Base-by-base conservation (phyloP, 2,113 vertebrate genomes). In the Struthidea cinerea region DNA sequence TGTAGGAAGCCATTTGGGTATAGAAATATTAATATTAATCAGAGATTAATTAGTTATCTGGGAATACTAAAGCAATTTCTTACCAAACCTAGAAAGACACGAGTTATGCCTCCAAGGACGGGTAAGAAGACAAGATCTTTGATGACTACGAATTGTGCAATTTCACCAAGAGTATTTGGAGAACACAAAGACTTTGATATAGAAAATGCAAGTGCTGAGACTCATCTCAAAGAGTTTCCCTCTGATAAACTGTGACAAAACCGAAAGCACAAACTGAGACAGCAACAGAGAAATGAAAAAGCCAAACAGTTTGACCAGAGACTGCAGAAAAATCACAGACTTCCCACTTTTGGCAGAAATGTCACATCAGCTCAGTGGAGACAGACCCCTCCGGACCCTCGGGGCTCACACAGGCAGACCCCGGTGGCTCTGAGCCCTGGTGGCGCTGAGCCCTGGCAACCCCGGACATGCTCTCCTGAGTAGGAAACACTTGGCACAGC, bases 21-120 rank as follows among this genome's bases (percentile, higher is more conserved):
- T 57, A 87, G 52, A 81, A 95, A 93, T 64, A 89, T 92, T 88
- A 85, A 94, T 88, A 91, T 91, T 97, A 75, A 96, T 84, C 76
- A 80, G 82, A 86, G 35, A 92, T 91, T 96, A 95, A 91, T 95
- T 90, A 87, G 79, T 90, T 95, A 71, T 84, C 88, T 94, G 94
- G 88, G 85, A 95, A 95, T 93, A 94, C 56, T 81, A 68, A 44
- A 71, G 76, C 39, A 67, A 68, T 84, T 86, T 86, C 64, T 84
- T 84, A 57, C 70, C 64, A 94, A 89, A 37, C 11, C 27, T 68
- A 81, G 75, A 55, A 95, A 86, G 75, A 81, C 44, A 84, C 0
- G 0, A 91, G 64, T 68, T 81, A 30, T 60, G 69, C 79, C 82
- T 93, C 90, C 35, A 73, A 93, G 85, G 71, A 95, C 0, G 20